phyloP scores from a whole-genome alignment of 2,797 vertebrate species.

The Falco rusticolus region DNA sequence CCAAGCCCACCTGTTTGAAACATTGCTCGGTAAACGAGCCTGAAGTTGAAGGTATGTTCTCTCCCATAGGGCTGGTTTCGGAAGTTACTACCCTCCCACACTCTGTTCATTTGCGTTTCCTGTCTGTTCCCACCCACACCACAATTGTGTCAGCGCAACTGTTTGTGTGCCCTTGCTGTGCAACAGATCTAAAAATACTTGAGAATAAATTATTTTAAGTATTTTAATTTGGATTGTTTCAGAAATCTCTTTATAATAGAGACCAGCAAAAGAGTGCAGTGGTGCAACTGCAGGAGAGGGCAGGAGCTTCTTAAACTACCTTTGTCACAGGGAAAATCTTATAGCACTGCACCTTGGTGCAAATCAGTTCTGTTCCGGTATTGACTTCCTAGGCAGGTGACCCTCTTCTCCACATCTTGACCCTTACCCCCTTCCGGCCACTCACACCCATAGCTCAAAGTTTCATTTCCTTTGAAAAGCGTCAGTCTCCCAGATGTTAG shows the following conservation, averaged over 20 bases:
- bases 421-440: neutral
- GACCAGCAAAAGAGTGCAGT: neutral
- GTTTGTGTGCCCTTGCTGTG: slow-evolving; percentile 18
- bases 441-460: neutral
- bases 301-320: neutral
- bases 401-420: neutral
- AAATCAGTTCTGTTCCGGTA: neutral
- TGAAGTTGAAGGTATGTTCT: neutral
- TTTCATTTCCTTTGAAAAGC: neutral
- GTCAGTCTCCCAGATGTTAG: neutral
- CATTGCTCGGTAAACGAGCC: neutral
- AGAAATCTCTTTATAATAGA: neutral
- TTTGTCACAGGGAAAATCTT: neutral
- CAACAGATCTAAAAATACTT: slow-evolving; percentile 21
- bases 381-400: neutral
- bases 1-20: neutral
- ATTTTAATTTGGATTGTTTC: slow-evolving; percentile 4
- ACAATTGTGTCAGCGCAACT: neutral
- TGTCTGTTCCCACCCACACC: slow-evolving; percentile 18
- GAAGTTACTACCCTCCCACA: slow-evolving; percentile 3
- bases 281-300: neutral
- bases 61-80: neutral
- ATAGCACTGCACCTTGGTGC: neutral
- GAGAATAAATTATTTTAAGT: neutral
- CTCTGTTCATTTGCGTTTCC: slow-evolving; percentile 20